phyloP scores from a whole-genome alignment of 2,888 invertebrate species.

The Limnephilus rhombicus region DNA sequence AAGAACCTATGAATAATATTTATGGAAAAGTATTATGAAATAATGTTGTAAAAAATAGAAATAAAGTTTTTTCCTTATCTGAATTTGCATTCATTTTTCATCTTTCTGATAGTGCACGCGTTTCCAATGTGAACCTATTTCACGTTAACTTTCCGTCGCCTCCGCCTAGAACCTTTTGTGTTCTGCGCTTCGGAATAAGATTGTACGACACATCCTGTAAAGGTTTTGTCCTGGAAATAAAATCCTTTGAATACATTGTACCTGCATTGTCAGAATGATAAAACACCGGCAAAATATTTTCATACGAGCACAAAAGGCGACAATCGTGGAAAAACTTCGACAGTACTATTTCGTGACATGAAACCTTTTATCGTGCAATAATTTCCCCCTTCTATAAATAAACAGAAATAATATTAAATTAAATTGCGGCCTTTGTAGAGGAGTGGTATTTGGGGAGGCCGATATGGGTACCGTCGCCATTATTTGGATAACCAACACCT shows the following conservation, averaged over 20 bases:
- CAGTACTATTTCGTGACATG: background rate
- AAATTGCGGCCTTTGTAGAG: background rate
- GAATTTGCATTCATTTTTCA: background rate
- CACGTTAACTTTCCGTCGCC: background rate
- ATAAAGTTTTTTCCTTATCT: background rate
- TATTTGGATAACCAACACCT: too few relatives aligned
- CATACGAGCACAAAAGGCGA: background rate
- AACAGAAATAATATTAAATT: background rate
- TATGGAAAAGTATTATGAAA: too few relatives aligned
- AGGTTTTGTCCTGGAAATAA: slow-evolving; percentile 28
- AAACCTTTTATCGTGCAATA: background rate
- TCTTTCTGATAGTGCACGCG: background rate
- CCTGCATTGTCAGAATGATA: slow-evolving; percentile 38
- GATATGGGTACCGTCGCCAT: too few relatives aligned
- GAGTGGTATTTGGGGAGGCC: too few relatives aligned
- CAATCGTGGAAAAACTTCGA: background rate
- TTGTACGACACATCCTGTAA: slow-evolving; percentile 22
- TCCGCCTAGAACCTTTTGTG: background rate
- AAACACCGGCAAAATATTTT: slow-evolving; percentile 18
- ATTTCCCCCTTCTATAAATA: background rate
- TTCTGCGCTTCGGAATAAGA: slow-evolving; percentile 22
- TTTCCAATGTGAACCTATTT: background rate
- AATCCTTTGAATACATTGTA: slow-evolving; percentile 31
- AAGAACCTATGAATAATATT: too few relatives aligned
- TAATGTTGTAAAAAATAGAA: background rate